Percentiles rank a stretch among this genome's conserved stretches.
phyloP scores from a whole-genome alignment of 2,797 vertebrate species.

The Otolemur crassicaudatus region DNA sequence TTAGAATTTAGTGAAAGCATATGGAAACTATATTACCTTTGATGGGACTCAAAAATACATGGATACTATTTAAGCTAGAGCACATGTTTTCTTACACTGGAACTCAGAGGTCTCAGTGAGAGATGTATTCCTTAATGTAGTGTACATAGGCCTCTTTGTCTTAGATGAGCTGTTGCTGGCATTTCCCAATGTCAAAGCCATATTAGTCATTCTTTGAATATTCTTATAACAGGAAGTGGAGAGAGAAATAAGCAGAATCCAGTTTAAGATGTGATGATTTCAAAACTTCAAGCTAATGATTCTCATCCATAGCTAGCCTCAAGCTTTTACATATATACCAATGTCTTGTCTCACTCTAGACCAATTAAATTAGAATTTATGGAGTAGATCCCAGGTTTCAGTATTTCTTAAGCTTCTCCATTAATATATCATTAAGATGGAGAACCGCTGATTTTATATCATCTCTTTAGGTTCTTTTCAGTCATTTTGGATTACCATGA shows the following conservation, averaged over 20 bases:
- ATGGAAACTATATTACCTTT: neutral
- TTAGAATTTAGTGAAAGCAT: slow-evolving; percentile 6
- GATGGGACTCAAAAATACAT: neutral
- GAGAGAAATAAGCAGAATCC: neutral
- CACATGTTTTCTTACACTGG: neutral
- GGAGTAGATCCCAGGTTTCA: neutral
- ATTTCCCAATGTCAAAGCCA: neutral
- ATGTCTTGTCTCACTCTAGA: neutral
- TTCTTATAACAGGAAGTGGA: neutral
- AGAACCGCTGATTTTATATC: neutral
- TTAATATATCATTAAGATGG: neutral
- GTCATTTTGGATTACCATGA: slow-evolving; percentile 37
- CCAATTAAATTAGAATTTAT: neutral
- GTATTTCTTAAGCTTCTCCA: neutral
- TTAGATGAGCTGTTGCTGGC: neutral
- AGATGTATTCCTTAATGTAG: neutral
- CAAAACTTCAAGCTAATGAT: slow-evolving; percentile 15
- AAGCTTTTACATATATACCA: slow-evolving; percentile 7
- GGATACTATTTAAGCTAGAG: neutral
- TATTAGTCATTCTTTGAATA: slow-evolving; percentile 35
- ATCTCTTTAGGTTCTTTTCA: neutral
- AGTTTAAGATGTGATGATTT: slow-evolving; percentile 25
- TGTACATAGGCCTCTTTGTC: too few relatives aligned
- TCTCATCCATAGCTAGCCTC: neutral
- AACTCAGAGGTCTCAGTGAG: neutral